These are phyloP conservation scores for Mythimna loreyi DNA, from an alignment of 2,888 invertebrate genomes.

Conservation along the genomic window DNA sequence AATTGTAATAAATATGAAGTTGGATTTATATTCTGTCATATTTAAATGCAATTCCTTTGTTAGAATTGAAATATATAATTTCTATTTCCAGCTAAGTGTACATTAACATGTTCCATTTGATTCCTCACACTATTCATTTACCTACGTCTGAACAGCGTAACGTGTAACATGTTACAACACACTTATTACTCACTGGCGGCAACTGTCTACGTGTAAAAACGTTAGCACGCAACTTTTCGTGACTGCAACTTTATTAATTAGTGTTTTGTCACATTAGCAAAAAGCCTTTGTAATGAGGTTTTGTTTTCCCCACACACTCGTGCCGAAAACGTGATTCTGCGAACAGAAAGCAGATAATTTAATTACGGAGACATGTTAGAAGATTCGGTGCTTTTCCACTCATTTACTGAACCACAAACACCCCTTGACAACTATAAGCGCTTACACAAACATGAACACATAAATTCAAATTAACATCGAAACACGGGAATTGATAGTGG, in stretches of 20 bases:
- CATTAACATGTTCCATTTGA: slow-evolving; percentile 26
- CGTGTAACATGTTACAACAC: slow-evolving; percentile 36
- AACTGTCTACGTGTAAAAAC: slow-evolving; percentile 56
- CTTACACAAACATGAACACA: slow-evolving; percentile 46
- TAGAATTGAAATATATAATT: background rate
- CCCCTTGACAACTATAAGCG: slow-evolving; percentile 30
- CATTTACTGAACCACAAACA: slow-evolving; percentile 52
- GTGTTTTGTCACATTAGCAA: slow-evolving; percentile 71
- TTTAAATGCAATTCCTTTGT: background rate
- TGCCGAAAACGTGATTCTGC: slow-evolving; percentile 62
- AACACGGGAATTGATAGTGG: slow-evolving; percentile 46
- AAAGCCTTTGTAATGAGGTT: slow-evolving; percentile 69
- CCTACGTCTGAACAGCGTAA: slow-evolving; percentile 36
- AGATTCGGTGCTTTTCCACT: slow-evolving; percentile 60
- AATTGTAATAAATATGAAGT: background rate
- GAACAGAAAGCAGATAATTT: slow-evolving; percentile 73
- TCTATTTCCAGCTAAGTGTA: slow-evolving; percentile 6
- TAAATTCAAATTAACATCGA: slow-evolving; percentile 50
- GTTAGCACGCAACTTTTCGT: slow-evolving; percentile 73
- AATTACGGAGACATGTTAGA: slow-evolving; percentile 62
- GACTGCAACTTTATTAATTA: slow-evolving; percentile 71
- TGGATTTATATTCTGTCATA: background rate
- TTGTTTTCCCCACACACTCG: slow-evolving; percentile 64
- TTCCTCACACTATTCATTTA: slow-evolving; percentile 15
- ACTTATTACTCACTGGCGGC: slow-evolving; percentile 41